Percentiles rank a stretch among this genome's conserved stretches.
phyloP scores from a whole-genome alignment of 1,140 invertebrate genomes.

The Meloidogyne exigua region DNA sequence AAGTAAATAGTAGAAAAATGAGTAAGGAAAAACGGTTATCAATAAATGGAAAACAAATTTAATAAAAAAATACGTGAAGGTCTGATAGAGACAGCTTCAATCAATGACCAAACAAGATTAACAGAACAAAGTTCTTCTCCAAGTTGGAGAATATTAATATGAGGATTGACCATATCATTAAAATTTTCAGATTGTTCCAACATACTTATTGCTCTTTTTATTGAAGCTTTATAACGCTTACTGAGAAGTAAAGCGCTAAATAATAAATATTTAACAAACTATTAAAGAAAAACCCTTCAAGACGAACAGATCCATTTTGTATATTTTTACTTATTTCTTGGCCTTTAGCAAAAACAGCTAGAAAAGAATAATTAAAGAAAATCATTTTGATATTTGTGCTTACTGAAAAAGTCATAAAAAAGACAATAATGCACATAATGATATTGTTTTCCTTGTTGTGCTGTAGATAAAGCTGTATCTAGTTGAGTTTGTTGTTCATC shows the following conservation, averaged over 20 bases:
- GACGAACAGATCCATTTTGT: constrained; percentile 7
- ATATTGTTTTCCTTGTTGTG: neutral
- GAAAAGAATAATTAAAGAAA: neutral
- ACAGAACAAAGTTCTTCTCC: constrained; percentile 26
- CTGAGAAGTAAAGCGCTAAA: constrained; percentile 23
- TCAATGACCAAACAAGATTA: constrained; percentile 19
- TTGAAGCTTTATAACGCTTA: constrained; percentile 14
- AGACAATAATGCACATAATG: constrained; percentile 17
- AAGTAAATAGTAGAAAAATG: neutral
- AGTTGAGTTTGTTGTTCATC: neutral
- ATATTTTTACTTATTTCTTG: constrained; percentile 23
- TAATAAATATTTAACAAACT: no score
- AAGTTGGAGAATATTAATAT: constrained; percentile 14
- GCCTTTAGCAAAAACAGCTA: constrained; percentile 23
- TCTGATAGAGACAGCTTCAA: constrained; percentile 22
- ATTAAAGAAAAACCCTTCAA: constrained; percentile 17
- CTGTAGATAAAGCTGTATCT: neutral
- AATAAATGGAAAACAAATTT: neutral
- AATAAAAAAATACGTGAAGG: constrained; percentile 19
- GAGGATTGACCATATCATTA: neutral
- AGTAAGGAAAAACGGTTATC: no score
- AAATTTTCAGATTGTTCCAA: constrained; percentile 15
- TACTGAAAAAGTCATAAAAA: constrained; percentile 22
- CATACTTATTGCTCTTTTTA: constrained; percentile 24
- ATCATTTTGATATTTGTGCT: neutral